Conservation (phyloP, 2,113 vertebrate genomes). For the Thunnus thynnus region DNA sequence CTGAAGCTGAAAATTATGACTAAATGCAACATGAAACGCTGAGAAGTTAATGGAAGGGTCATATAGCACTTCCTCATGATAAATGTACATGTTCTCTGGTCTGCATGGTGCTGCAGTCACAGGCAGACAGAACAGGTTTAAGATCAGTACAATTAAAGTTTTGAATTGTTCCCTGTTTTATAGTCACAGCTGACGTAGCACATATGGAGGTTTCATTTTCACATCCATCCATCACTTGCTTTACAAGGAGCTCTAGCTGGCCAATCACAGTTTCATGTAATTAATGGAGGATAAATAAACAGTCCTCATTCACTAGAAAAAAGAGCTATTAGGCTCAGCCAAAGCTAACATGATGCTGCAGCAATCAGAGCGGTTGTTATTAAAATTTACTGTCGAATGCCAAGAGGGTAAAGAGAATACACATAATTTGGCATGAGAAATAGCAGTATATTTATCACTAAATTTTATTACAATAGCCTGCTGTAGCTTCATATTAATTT, state of each 20-base stretch:
- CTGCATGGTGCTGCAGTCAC: conserved; percentile 2
- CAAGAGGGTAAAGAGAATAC: background rate
- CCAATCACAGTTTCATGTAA: background rate
- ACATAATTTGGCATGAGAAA: background rate
- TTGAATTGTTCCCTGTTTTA: background rate
- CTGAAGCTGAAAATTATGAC: background rate
- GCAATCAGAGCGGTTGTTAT: background rate
- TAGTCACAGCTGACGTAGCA: background rate
- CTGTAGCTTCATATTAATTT: background rate
- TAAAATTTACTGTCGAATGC: background rate
- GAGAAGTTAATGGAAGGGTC: conserved; percentile 1
- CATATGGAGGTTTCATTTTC: background rate
- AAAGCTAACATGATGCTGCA: background rate
- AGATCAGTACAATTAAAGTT: conserved; percentile 1
- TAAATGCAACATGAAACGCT: background rate
- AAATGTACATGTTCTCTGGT: conserved; percentile 19
- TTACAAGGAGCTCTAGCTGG: background rate
- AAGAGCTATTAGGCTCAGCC: background rate
- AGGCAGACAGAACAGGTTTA: background rate
- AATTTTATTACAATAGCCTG: background rate
- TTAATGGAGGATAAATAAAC: background rate
- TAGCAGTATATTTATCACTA: background rate
- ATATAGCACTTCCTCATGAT: background rate
- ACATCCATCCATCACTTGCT: background rate
- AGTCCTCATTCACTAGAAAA: background rate